These are phyloP conservation scores for Hipposideros armiger DNA, from an alignment of 2,113 vertebrate genomes.

Conservation along the genomic window DNA sequence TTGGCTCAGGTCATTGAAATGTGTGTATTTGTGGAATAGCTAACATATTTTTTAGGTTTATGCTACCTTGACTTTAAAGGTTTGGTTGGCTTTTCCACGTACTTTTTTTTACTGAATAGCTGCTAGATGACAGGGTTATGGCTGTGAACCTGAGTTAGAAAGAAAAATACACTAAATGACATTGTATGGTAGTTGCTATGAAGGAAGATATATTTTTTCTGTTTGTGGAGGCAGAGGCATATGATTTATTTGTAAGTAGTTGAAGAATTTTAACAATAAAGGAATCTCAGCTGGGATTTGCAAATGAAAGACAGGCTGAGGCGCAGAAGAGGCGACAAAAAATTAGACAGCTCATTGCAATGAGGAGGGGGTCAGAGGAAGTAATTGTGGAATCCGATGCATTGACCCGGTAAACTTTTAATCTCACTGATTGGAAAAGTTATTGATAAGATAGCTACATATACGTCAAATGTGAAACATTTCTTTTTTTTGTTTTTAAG, in stretches of 20 bases:
- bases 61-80: neutral
- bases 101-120: neutral
- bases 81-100: neutral
- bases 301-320: neutral
- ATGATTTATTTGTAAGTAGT: neutral
- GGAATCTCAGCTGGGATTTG: neutral
- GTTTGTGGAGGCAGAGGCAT: neutral
- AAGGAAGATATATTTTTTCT: neutral
- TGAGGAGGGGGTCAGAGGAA: neutral
- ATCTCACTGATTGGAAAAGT: neutral
- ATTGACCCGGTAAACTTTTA: neutral
- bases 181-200: neutral
- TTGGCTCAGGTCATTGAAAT: neutral
- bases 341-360: neutral
- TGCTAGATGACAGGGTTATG: neutral
- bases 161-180: neutral
- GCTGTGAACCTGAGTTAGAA: neutral
- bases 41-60: neutral
- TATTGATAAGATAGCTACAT: neutral
- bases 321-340: too few species aligned
- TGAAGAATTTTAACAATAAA: neutral
- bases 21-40: neutral
- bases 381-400: neutral
- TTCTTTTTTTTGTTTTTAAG: slow-evolving; percentile 21
- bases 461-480: neutral